A percentile compares a stretch with the other conserved stretches of the same genome.
Conservation (phyloP, 2,888 invertebrate species). For the Elysia crispata region DNA sequence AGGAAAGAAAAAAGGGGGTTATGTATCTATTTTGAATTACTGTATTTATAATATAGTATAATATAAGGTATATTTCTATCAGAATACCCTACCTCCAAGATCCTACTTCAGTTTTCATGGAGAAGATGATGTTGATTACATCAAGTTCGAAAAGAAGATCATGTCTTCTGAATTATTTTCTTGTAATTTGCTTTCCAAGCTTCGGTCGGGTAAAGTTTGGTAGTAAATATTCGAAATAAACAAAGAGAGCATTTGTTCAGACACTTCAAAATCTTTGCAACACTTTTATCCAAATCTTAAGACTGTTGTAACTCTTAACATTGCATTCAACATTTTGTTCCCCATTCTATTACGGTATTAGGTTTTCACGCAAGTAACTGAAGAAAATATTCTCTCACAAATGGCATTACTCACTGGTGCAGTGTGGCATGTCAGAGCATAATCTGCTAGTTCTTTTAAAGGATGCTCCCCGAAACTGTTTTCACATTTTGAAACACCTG, state of each 20-base stretch:
- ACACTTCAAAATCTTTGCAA: neutral
- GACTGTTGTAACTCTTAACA: constrained; percentile 15
- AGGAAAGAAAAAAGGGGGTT: too few species aligned
- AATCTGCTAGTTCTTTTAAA: constrained; percentile 13
- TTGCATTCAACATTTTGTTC: constrained; percentile 6
- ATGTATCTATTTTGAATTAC: too few species aligned
- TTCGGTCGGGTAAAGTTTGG: too few species aligned
- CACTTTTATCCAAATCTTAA: neutral
- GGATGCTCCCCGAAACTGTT: constrained; percentile 2
- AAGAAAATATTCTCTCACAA: constrained; percentile 5
- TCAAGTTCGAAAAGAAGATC: too few species aligned
- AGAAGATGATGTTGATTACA: too few species aligned
- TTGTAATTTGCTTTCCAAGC: too few species aligned
- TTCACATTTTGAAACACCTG: neutral
- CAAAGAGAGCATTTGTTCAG: neutral
- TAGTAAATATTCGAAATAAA: too few species aligned
- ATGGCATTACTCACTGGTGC: constrained; percentile 3
- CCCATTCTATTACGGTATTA: constrained; percentile 3
- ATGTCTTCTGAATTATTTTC: too few species aligned
- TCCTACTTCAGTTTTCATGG: too few species aligned
- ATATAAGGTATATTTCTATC: too few species aligned
- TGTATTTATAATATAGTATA: too few species aligned
- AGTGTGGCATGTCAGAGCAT: constrained; percentile 15
- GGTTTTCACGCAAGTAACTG: neutral
- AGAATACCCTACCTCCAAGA: too few species aligned